A percentile compares a stretch with the other conserved stretches of the same genome.
Evolutionary conservation across 2,113 vertebrate genomes (phyloP).

Genomic region (Platanista minor): DNA sequence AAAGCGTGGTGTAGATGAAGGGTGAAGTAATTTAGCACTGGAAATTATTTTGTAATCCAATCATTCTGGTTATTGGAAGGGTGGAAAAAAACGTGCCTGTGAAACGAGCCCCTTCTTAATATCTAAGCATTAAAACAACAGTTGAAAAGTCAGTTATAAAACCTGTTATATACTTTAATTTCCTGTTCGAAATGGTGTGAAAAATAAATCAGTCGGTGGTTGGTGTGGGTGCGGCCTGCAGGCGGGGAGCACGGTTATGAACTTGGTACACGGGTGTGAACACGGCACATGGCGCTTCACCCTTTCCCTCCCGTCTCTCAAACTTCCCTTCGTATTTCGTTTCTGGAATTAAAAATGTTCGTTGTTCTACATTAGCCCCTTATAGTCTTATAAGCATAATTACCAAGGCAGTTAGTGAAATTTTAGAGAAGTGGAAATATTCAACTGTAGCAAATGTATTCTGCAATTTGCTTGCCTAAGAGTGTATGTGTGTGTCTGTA

Average conservation of each 20-base stretch:
- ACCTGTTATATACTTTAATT: neutral
- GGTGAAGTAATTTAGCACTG: neutral
- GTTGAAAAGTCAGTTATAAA: neutral
- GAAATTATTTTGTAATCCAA: neutral
- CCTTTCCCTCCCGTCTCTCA: neutral
- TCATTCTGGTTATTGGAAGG: neutral
- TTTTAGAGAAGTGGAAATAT: neutral
- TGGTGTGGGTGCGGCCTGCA: neutral
- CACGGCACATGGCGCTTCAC: accelerated
- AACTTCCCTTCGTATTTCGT: accelerated
- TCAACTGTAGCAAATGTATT: neutral
- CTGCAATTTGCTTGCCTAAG: too few species aligned
- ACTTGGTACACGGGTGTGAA: neutral
- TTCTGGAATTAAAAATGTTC: neutral
- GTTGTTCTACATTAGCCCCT: neutral
- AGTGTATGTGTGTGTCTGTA: too few species aligned
- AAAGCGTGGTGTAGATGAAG: neutral
- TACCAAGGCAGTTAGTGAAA: neutral
- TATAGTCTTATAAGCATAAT: neutral
- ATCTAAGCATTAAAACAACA: neutral
- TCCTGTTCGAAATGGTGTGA: neutral
- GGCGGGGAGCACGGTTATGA: too few species aligned
- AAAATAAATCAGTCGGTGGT: neutral
- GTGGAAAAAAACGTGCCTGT: neutral
- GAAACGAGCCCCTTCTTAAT: neutral